Base-by-base conservation (phyloP, 2,888 invertebrate genomes). In the Rugalucina vietnamica region DNA sequence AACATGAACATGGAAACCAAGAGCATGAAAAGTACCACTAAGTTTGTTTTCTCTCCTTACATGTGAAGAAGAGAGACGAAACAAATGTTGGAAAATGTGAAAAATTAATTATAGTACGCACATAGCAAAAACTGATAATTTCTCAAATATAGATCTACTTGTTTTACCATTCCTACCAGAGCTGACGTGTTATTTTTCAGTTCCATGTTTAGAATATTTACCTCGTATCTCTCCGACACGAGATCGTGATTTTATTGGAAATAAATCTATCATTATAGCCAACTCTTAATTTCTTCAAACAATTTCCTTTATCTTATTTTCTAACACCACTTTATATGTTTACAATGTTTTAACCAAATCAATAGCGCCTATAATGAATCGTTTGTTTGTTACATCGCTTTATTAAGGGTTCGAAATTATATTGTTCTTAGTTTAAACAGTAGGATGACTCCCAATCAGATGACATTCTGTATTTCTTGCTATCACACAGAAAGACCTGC, bases 391-490 rank as follows among this genome's bases (percentile, higher is more conserved):
- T 71, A 76, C 81, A 78, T 87, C 82, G 83, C 87, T 87, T 85
- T 87, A 87, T 87, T 83, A 87, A 85, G 85, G 69, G 85, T 77
- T 75, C 75, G 85, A 75, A 84, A 85, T 87, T 82, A 85, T 87
- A 83, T 84, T 80, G 84, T 87, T 70, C 81, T 60, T 83, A 84
- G 82, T 87, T 87, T 85, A 87, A 87, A 65, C 65, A 65, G 34
- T 8, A 43, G 43, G 43, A 43, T 43, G 43, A 43, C 43, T 43
- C 18, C n/a, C 10, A 43, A 18, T 43, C 43, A 43, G 43, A 12
- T 12, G 43, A 43, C 43, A 43, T 43, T 18, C 8, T 43, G 18
- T 43, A 43, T 43, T n/a, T n/a, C n/a, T 49, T 49, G 12, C 49
- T 49, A 49, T 49, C 18, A 49, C 18, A 18, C 18, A 12, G 49